Percentiles rank a stretch among this genome's conserved stretches.
phyloP scores from a whole-genome alignment of 2,113 vertebrate species.

The Sialia sialis region DNA sequence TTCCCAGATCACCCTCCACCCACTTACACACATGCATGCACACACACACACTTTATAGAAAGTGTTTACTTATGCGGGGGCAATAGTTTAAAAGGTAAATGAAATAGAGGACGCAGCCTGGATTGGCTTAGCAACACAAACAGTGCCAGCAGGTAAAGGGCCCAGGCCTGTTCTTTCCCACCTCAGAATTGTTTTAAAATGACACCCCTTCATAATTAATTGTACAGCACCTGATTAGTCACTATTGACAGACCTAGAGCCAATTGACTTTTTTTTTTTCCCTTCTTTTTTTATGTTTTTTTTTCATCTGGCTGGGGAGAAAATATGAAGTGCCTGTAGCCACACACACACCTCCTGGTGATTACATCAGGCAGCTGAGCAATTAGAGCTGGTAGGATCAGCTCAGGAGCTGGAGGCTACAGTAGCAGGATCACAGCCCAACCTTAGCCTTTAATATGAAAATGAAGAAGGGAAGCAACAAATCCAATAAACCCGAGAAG shows the following conservation, averaged over 20 bases:
- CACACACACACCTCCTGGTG: not conserved
- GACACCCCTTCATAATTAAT: constrained; percentile 65
- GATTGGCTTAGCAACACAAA: constrained; percentile 69
- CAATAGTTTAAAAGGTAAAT: constrained; percentile 67
- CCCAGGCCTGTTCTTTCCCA: constrained; percentile 61
- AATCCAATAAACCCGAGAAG: constrained; percentile 21
- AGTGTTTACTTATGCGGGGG: constrained; percentile 65
- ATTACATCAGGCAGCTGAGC: constrained; percentile 50
- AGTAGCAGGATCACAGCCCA: constrained; percentile 17
- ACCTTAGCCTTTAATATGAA: constrained; percentile 46
- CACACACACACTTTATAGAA: constrained; percentile 43
- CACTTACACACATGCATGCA: constrained; percentile 50
- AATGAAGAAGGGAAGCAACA: constrained; percentile 46
- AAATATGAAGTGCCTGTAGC: constrained; percentile 31
- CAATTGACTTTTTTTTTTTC: not conserved
- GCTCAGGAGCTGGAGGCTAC: constrained; percentile 19
- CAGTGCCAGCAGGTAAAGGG: constrained; percentile 62
- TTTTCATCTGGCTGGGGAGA: not conserved
- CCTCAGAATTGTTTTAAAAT: constrained; percentile 63
- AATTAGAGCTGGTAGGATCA: constrained; percentile 7
- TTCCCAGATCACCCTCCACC: constrained; percentile 55
- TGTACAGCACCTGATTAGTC: constrained; percentile 61
- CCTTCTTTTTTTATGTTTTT: not conserved
- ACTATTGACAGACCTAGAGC: constrained; percentile 57
- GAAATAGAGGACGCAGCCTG: constrained; percentile 53